Evolutionary conservation across 2,113 vertebrate species (phyloP), one percentile per base, ranked within the genome.

Genomic region (Platysternon megacephalum): DNA sequence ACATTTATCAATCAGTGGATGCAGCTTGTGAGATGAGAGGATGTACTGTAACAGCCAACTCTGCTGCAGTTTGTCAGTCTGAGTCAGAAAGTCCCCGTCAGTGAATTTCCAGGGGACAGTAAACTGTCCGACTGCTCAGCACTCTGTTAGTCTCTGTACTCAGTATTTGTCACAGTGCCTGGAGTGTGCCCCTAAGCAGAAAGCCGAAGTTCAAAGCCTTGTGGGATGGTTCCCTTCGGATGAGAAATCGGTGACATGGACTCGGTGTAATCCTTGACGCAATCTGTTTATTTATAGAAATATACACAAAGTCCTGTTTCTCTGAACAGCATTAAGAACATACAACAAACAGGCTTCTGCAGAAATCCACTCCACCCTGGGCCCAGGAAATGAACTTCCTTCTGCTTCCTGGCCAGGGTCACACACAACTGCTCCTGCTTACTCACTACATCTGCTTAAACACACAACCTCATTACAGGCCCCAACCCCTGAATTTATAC

Each of bases 171-270:
- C 39, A 44, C 17, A 32, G 2, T 17, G 12, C 65, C 13, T 13
- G 58, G 46, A 1, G 1, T 4, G 48, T 83, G 80, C 35, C 44
- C 29, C 56, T 86, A 39, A 39, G 52, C 46, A 65, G 51, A 72
- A 91, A 83, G 12, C 0, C 0, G 0, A 26, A 72, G 84, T 29
- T 89, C 52, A 39, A 82, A 74, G 58, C 0, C 56, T 1, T 2
- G 44, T 46, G 78, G 4, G 68, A 28, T 1, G 0, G 48, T 58
- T 19, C 49, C 51, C 13, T 3, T 56, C 35, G 46, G 39, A 12
- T 74, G 5, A 3, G 53, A 39, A 72, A 24, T 28, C 2, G 1
- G 49, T 58, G 87, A 28, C 61, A 80, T 42, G 91, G 42, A 53
- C 39, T 65, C 32, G 8, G 28, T 22, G 10, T 53, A 85, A 84